A percentile compares a stretch with the other conserved stretches of the same genome.
Conservation (phyloP, 2,113 vertebrate genomes). For the Falco punctatus region DNA sequence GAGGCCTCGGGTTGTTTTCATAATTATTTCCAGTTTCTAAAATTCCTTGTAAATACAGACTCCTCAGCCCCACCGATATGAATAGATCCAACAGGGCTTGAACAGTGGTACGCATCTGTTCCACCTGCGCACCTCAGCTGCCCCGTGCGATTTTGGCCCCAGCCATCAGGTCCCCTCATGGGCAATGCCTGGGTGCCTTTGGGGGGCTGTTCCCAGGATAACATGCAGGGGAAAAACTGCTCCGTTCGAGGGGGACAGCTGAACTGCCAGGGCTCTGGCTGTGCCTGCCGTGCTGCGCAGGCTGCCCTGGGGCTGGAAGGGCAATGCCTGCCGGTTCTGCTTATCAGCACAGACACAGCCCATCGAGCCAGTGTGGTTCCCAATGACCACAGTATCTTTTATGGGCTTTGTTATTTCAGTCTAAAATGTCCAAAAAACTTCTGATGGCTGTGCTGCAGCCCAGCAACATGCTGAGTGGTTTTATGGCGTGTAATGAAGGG, state of each 20-base stretch:
- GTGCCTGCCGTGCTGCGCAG: neutral
- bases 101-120: neutral
- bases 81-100: neutral
- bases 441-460: neutral
- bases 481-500: neutral
- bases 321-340: neutral
- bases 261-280: neutral
- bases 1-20: constrained; percentile 4
- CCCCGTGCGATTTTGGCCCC: neutral
- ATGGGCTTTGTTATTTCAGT: neutral
- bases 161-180: neutral
- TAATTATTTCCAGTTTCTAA: constrained; percentile 50
- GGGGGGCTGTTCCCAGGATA: neutral
- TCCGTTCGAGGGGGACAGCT: accelerated
- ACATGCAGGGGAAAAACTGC: accelerated
- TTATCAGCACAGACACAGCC: neutral
- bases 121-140: neutral
- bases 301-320: neutral
- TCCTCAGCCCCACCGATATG: neutral
- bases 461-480: neutral
- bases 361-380: neutral
- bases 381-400: neutral
- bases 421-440: neutral
- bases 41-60: neutral
- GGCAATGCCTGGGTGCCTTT: neutral